Evolutionary conservation across 2,888 invertebrate genomes (phyloP).

Genomic region (Myopa tessellatipennis): DNA sequence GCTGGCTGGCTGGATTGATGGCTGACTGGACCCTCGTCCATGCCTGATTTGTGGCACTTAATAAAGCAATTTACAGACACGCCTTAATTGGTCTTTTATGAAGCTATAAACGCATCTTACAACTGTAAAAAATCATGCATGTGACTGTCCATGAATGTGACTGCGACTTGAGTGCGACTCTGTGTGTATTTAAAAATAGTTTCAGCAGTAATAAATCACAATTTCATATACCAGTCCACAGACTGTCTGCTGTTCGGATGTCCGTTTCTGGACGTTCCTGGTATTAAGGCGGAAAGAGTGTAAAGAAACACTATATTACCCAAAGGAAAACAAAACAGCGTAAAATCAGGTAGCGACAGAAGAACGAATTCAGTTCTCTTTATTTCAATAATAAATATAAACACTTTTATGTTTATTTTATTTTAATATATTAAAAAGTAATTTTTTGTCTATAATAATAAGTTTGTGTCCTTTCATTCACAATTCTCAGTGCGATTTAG

Average conservation of each 20-base stretch:
- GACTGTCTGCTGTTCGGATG: background rate
- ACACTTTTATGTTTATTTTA: too few relatives aligned
- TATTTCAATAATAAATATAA: too few relatives aligned
- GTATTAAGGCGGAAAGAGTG: background rate
- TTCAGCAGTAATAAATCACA: slow-evolving; percentile 23
- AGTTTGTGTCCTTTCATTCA: background rate
- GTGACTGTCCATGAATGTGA: background rate
- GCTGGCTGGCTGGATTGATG: background rate
- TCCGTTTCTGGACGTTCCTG: background rate
- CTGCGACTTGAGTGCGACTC: background rate
- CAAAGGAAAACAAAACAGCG: background rate
- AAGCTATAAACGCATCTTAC: background rate
- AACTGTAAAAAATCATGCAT: slow-evolving; percentile 5
- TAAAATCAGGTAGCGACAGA: slow-evolving; percentile 1
- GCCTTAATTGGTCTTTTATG: slow-evolving; percentile 36
- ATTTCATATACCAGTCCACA: background rate
- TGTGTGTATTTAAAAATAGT: background rate
- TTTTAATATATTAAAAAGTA: too few relatives aligned
- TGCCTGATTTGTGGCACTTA: slow-evolving; percentile 32
- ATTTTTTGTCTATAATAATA: background rate
- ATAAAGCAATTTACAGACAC: slow-evolving; percentile 39
- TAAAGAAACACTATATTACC: background rate
- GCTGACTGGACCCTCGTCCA: background rate
- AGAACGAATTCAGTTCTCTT: background rate
- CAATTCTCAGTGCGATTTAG: background rate